Evolutionary conservation across 2,888 invertebrate species (phyloP).

Genomic region (Oxystoma pomonae): DNA sequence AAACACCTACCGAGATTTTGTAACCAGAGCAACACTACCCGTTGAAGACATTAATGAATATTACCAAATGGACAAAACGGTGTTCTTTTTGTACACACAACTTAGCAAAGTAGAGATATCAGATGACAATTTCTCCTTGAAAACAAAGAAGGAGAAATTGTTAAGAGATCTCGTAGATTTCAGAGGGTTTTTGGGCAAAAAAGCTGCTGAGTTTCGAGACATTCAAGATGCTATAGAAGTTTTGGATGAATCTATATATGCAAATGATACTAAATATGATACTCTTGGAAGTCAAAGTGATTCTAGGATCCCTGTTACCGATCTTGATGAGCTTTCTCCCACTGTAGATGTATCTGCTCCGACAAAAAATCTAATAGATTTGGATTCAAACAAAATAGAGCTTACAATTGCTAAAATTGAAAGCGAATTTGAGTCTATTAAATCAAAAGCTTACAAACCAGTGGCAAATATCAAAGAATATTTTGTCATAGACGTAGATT

Average conservation of each 20-base stretch:
- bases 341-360: background rate
- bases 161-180: slow-evolving; percentile 12
- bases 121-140: background rate
- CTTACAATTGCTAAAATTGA: background rate
- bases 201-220: slow-evolving; percentile 12
- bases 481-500: background rate
- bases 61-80: slow-evolving; percentile 19
- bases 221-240: background rate
- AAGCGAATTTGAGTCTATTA: background rate
- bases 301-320: background rate
- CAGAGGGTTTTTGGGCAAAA: slow-evolving; percentile 7
- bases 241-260: background rate
- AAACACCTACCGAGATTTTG: background rate
- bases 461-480: background rate
- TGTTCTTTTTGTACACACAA: slow-evolving; percentile 14
- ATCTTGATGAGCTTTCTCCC: background rate
- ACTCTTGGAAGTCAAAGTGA: background rate
- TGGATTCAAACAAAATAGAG: background rate
- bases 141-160: slow-evolving; percentile 2
- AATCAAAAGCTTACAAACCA: background rate
- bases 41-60: slow-evolving; percentile 10
- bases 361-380: background rate
- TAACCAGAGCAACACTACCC: slow-evolving; percentile 11
- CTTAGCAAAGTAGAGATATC: slow-evolving; percentile 10
- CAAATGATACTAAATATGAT: background rate